phyloP scores from a whole-genome alignment of 2,113 vertebrate genomes.

The Etheostoma cragini region DNA sequence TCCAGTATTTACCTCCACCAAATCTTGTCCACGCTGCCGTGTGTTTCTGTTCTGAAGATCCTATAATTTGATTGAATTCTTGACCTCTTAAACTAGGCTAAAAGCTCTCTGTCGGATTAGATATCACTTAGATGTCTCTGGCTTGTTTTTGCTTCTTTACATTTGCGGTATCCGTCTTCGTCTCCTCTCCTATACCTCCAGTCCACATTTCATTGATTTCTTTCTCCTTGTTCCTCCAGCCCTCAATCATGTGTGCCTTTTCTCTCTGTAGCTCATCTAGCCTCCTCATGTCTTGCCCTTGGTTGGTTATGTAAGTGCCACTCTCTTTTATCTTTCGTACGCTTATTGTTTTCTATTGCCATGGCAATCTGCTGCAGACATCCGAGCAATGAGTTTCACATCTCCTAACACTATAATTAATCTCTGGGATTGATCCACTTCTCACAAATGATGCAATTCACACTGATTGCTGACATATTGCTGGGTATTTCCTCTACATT shows the following conservation, averaged over 20 bases:
- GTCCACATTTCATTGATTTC: constrained; percentile 66
- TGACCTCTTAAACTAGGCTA: constrained; percentile 56
- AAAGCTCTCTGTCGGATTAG: constrained; percentile 62
- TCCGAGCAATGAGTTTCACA: constrained; percentile 52
- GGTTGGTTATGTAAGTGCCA: constrained; percentile 69
- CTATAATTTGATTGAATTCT: constrained; percentile 42
- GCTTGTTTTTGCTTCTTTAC: constrained; percentile 57
- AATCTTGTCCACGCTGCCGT: constrained; percentile 13
- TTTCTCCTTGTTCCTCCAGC: constrained; percentile 42
- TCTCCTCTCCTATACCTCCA: constrained; percentile 45
- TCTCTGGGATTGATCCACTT: constrained; percentile 50
- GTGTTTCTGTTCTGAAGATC: constrained; percentile 39
- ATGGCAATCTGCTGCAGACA: constrained; percentile 61
- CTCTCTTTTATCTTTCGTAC: constrained; percentile 50
- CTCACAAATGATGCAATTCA: constrained; percentile 53
- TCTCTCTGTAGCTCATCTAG: constrained; percentile 36
- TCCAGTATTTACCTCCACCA: constrained; percentile 50
- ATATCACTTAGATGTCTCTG: constrained; percentile 31
- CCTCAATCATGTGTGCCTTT: constrained; percentile 45
- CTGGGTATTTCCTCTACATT: constrained; percentile 54
- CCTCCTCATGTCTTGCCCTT: constrained; percentile 52
- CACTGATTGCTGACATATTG: constrained; percentile 40
- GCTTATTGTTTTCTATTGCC: constrained; percentile 65
- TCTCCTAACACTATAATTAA: constrained; percentile 52
- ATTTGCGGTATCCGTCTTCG: constrained; percentile 60